Conservation (phyloP, 2,888 invertebrate species). For the Cantharis flavilabris region DNA sequence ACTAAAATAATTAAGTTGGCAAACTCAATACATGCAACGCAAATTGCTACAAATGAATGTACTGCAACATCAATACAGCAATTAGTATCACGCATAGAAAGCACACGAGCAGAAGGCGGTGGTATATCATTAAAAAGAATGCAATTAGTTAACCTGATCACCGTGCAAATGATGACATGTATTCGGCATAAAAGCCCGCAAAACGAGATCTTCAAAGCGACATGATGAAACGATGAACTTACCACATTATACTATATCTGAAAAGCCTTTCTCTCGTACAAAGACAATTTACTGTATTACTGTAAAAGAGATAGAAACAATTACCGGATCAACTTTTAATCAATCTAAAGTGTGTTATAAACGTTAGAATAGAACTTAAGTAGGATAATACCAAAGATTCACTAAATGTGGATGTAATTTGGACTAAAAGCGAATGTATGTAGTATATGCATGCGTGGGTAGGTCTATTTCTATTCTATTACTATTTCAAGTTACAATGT, state of each 20-base stretch:
- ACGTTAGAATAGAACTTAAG: too few species aligned
- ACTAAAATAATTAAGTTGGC: not conserved
- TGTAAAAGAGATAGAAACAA: too few species aligned
- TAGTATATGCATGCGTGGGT: too few species aligned
- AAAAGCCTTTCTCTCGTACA: not conserved
- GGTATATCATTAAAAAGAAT: not conserved
- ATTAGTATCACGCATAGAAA: not conserved
- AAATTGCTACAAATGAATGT: not conserved
- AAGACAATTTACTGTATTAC: not conserved
- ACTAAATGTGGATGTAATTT: too few species aligned
- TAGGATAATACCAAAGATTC: too few species aligned
- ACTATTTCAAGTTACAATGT: too few species aligned
- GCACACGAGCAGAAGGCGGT: not conserved
- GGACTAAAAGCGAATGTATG: too few species aligned
- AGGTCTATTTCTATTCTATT: too few species aligned
- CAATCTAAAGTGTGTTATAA: too few species aligned
- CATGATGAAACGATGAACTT: not conserved
- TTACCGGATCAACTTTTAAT: too few species aligned
- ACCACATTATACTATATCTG: not conserved
- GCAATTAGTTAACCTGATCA: not conserved
- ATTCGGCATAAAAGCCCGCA: not conserved
- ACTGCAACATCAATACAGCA: not conserved
- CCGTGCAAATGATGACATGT: not conserved
- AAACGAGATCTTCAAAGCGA: not conserved
- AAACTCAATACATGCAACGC: not conserved